Evolutionary conservation across 2,888 invertebrate genomes (phyloP).

Genomic region (Melanargia galathea): DNA sequence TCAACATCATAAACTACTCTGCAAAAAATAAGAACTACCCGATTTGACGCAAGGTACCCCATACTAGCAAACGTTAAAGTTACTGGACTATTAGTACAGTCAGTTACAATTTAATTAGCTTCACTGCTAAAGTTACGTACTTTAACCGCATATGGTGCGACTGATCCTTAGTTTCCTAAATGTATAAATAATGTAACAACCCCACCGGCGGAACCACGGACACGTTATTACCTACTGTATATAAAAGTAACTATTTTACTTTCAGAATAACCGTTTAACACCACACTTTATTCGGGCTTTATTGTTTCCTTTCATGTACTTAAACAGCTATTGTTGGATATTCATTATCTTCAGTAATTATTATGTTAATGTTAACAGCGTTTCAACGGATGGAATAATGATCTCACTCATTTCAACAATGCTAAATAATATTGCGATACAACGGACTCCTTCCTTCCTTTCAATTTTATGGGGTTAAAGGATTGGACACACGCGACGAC

Average conservation of each 20-base stretch:
- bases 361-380: constrained; percentile 22
- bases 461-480: neutral
- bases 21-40: no score
- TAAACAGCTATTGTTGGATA: constrained; percentile 20
- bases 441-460: constrained; percentile 6
- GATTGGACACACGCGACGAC: neutral
- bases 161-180: no score
- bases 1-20: no score
- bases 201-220: no score
- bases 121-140: no score
- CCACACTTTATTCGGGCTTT: constrained; percentile 9
- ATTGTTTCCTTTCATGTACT: constrained; percentile 19
- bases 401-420: constrained; percentile 16
- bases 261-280: constrained; percentile 2
- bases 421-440: constrained; percentile 13
- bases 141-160: no score
- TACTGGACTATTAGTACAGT: no score
- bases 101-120: no score
- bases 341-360: constrained; percentile 23
- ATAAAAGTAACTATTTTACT: constrained; percentile 1
- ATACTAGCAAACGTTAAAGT: no score
- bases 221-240: no score
- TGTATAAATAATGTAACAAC: no score
- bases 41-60: no score
- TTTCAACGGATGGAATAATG: constrained; percentile 24